A percentile compares a stretch with the other conserved stretches of the same genome.
Evolutionary conservation across 2,888 invertebrate species (phyloP).

Genomic region (Octodonta nipae): DNA sequence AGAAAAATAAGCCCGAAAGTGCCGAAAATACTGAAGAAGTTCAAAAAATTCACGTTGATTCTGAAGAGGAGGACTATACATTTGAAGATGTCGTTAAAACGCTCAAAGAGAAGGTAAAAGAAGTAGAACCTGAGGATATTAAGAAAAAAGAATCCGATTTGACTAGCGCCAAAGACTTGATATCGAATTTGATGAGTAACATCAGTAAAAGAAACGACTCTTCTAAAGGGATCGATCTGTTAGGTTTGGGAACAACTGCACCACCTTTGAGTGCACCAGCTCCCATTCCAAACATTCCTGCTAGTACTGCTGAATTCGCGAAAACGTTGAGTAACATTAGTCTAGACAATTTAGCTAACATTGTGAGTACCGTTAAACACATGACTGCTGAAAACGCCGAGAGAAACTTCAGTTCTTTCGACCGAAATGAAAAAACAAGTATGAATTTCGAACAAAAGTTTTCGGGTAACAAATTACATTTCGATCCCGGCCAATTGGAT

Average conservation of each 20-base stretch:
- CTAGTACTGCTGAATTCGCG: conserved; percentile 19
- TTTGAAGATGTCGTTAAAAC: conserved; percentile 71
- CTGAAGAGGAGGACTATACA: conserved; percentile 71
- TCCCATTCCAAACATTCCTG: conserved; percentile 10
- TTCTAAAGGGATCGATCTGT: conserved; percentile 12
- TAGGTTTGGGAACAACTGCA: conserved; percentile 14
- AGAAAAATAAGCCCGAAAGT: conserved; percentile 10
- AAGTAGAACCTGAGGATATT: conserved; percentile 42
- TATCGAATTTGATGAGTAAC: conserved; percentile 49
- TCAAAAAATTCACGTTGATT: conserved; percentile 35
- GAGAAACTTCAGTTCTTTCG: no score
- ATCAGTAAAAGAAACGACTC: conserved; percentile 15
- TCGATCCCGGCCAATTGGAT: no score
- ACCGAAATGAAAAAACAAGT: no score
- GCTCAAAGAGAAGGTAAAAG: conserved; percentile 58
- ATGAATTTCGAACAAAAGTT: no score
- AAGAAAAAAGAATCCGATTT: conserved; percentile 28
- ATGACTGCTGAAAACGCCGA: no score
- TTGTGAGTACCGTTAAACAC: conserved; percentile 26
- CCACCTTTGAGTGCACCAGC: conserved; percentile 5
- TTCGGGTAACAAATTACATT: no score
- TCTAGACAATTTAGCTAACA: conserved; percentile 24
- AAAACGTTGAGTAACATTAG: conserved; percentile 21
- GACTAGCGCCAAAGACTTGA: conserved; percentile 46
- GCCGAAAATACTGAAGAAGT: conserved; percentile 18